Conservation (phyloP, 2,113 vertebrate species). For the Prunella fulvescens region DNA sequence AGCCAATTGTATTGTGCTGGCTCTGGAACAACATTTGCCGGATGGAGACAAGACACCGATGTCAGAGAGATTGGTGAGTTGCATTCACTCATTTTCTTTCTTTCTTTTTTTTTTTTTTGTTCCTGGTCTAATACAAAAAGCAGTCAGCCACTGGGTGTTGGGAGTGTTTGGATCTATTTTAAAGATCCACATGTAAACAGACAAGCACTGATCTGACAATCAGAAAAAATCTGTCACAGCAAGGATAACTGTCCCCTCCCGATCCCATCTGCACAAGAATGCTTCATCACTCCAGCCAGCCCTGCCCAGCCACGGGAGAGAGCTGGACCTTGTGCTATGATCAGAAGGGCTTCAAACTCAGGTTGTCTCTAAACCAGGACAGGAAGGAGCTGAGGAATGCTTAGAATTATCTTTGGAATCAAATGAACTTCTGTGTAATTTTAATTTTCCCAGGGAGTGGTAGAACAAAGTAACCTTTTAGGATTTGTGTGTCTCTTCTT, state of each 20-base stretch:
- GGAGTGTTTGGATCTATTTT: not conserved
- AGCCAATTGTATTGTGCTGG: conserved; percentile 97
- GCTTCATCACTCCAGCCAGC: conserved; percentile 13
- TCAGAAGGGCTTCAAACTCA: not conserved
- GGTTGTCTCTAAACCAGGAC: not conserved
- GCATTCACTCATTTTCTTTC: not conserved
- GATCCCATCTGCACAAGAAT: not conserved
- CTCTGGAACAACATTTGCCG: conserved; percentile 93
- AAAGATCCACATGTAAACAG: not conserved
- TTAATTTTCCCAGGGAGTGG: not conserved
- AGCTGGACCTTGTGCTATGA: not conserved
- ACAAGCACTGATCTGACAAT: not conserved
- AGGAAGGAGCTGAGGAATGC: not conserved
- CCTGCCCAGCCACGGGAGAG: not conserved
- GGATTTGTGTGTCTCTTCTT: not conserved
- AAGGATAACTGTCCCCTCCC: not conserved
- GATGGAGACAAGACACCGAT: conserved; percentile 94
- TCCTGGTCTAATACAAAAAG: not conserved
- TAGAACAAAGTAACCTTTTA: not conserved
- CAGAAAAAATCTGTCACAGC: not conserved
- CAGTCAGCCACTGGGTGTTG: not conserved
- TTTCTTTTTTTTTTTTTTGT: not conserved
- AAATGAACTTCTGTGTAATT: not conserved
- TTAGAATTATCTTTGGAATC: not conserved
- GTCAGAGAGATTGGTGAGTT: conserved; percentile 94